These are phyloP conservation scores for Parnassius apollo DNA, from an alignment of 2,888 invertebrate genomes.

Conservation along the genomic window DNA sequence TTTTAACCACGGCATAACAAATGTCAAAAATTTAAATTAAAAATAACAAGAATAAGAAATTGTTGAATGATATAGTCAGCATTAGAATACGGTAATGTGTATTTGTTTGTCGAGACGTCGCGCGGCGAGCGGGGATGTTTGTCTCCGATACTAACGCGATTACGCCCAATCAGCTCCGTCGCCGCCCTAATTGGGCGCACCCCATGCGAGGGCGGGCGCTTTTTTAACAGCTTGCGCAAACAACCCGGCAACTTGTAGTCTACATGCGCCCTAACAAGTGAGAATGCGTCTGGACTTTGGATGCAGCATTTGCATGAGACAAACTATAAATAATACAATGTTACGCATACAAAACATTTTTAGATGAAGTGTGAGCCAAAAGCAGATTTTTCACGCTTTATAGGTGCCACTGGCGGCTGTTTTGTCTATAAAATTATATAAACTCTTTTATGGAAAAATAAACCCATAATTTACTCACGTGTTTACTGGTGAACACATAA, in stretches of 20 bases:
- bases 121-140: conserved; percentile 46
- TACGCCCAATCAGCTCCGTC: conserved; percentile 78
- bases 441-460: no score
- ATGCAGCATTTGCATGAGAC: conserved; percentile 7
- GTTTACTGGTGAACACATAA: no score
- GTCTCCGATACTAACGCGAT: conserved; percentile 77
- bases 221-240: conserved; percentile 77
- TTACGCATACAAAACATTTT: background rate
- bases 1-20: no score
- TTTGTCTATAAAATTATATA: no score
- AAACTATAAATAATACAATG: conserved; percentile 2
- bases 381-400: no score
- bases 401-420: no score
- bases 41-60: background rate
- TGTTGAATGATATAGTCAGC: background rate
- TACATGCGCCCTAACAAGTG: conserved; percentile 28
- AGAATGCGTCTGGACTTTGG: conserved; percentile 1
- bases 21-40: no score
- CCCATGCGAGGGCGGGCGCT: conserved; percentile 70
- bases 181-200: conserved; percentile 76
- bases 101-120: conserved; percentile 38
- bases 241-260: conserved; percentile 33
- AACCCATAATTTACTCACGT: no score
- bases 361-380: no score
- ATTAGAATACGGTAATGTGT: conserved; percentile 1